Evolutionary conservation across 1,140 invertebrate genomes (phyloP).

Genomic region (Sogatella furcifera): DNA sequence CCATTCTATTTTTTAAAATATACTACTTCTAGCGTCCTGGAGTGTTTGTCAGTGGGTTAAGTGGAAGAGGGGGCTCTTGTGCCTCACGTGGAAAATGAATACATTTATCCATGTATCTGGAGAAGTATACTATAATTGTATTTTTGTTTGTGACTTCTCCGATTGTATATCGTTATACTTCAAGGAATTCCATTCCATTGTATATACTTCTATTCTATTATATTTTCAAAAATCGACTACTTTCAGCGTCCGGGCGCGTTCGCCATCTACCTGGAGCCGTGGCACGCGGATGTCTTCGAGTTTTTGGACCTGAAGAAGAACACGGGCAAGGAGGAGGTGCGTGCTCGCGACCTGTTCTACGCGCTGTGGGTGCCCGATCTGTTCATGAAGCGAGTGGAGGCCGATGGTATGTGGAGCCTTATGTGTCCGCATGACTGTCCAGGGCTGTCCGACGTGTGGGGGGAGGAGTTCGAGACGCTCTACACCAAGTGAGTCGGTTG

Average conservation of each 20-base stretch:
- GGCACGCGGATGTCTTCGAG: conserved; percentile 96
- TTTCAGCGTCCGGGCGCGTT: conserved; percentile 87
- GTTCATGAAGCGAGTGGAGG: conserved; percentile 94
- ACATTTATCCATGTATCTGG: too few relatives aligned
- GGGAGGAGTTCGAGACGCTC: conserved; percentile 85
- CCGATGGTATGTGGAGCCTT: conserved; percentile 79
- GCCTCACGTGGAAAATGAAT: too few relatives aligned
- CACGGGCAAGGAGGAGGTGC: conserved; percentile 80
- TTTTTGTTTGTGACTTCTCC: too few relatives aligned
- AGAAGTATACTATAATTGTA: too few relatives aligned
- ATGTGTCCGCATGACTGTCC: conserved; percentile 96
- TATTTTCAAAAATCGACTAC: too few relatives aligned
- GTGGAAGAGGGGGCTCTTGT: too few relatives aligned
- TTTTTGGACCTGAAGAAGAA: conserved; percentile 93
- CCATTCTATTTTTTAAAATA: too few relatives aligned
- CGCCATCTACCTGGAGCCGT: conserved; percentile 96
- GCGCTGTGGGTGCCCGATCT: conserved; percentile 98
- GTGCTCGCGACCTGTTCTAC: conserved; percentile 95
- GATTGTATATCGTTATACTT: too few relatives aligned
- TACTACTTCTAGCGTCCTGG: too few relatives aligned
- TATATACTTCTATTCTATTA: too few relatives aligned
- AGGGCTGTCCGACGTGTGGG: conserved; percentile 84
- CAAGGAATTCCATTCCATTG: too few relatives aligned
- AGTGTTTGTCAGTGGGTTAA: too few relatives aligned
- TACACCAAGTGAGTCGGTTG: conserved; percentile 54